phyloP scores from a whole-genome alignment of 1,140 invertebrate genomes.

The Akabosia matsudoensis region DNA sequence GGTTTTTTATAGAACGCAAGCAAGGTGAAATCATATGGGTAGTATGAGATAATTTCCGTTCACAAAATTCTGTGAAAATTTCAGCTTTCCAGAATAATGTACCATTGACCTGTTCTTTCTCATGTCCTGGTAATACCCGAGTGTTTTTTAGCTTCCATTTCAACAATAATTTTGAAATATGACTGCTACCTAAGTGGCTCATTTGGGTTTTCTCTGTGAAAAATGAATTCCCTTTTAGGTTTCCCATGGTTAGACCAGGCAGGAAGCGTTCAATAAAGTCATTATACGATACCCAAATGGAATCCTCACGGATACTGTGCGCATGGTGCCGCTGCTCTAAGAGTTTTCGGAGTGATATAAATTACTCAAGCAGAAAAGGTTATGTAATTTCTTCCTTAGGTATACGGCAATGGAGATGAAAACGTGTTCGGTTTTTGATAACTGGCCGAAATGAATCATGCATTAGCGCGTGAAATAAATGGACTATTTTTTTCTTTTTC shows the following conservation, averaged over 20 bases:
- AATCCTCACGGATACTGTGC: no score
- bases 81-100: no score
- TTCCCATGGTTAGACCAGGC: background rate
- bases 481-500: background rate
- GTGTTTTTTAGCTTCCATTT: constrained; percentile 28
- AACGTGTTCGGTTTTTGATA: background rate
- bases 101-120: no score
- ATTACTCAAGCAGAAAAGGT: background rate
- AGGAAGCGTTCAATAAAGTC: background rate
- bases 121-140: background rate
- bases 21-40: no score
- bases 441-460: background rate
- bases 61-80: no score
- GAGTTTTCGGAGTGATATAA: no score
- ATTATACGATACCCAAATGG: no score
- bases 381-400: background rate
- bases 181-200: constrained; percentile 16
- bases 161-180: constrained; percentile 40
- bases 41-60: no score
- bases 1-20: no score
- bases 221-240: background rate
- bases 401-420: background rate
- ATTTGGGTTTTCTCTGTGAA: background rate
- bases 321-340: no score
- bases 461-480: background rate